Conservation (phyloP, 2,797 vertebrate species). For the Astyanax mexicanus region DNA sequence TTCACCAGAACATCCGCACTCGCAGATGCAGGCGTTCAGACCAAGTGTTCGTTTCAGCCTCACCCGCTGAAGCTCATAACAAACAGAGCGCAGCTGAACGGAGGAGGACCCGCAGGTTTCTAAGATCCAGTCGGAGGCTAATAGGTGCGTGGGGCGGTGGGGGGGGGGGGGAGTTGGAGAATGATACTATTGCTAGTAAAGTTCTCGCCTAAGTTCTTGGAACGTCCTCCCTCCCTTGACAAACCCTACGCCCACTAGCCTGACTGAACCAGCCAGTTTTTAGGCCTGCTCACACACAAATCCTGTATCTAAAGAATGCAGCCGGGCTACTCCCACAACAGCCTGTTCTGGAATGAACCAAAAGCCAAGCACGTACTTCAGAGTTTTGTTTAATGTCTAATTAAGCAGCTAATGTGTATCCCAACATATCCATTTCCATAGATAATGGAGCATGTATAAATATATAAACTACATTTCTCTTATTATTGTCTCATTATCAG, state of each 20-base stretch:
- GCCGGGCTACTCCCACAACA: constrained; percentile 57
- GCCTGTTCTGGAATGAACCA: constrained; percentile 32
- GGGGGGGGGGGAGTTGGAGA: constrained; percentile 17
- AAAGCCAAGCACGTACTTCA: constrained; percentile 40
- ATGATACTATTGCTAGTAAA: constrained; percentile 17
- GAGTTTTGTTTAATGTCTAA: constrained; percentile 16
- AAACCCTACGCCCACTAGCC: constrained; percentile 49
- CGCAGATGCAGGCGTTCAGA: not conserved
- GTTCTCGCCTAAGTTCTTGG: constrained; percentile 27
- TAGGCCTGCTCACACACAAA: constrained; percentile 37
- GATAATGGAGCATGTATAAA: not conserved
- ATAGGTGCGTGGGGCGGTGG: not conserved
- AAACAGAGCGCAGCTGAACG: constrained; percentile 13
- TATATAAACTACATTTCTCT: not conserved
- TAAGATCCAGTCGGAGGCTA: not conserved
- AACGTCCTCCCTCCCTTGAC: constrained; percentile 34
- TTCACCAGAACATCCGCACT: constrained; percentile 5
- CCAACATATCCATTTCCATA: not conserved
- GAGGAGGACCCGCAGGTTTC: not conserved
- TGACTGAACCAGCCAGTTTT: constrained; percentile 44
- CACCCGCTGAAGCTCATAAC: constrained; percentile 3
- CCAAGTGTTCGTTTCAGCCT: constrained; percentile 18
- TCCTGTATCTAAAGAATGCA: constrained; percentile 61
- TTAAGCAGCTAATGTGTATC: constrained; percentile 11
- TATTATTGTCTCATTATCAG: too few species aligned